These are phyloP conservation scores for Chionodraco myersi DNA, from an alignment of 2,113 vertebrate genomes.

Conservation along the genomic window DNA sequence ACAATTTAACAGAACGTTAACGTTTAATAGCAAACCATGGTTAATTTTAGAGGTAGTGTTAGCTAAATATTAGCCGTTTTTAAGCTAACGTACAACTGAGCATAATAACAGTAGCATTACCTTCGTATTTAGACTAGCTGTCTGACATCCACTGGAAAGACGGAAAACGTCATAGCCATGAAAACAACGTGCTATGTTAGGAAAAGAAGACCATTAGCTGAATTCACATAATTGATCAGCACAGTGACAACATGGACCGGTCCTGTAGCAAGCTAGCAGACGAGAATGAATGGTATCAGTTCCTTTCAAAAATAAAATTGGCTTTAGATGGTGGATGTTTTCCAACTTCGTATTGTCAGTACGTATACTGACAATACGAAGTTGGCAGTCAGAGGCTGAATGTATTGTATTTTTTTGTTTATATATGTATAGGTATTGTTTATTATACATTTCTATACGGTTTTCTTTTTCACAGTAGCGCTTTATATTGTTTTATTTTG, in stretches of 20 bases:
- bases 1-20: background rate
- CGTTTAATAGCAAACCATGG: background rate
- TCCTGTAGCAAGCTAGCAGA: background rate
- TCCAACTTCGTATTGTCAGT: too few relatives aligned
- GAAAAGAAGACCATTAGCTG: background rate
- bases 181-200: background rate
- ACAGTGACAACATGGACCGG: background rate
- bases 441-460: background rate
- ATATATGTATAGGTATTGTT: too few relatives aligned
- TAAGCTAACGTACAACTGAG: background rate
- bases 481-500: conserved; percentile 10
- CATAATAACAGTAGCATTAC: conserved; percentile 22
- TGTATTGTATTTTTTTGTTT: too few relatives aligned
- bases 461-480: background rate
- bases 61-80: conserved; percentile 40
- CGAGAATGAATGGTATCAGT: too few relatives aligned
- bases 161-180: background rate
- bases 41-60: background rate
- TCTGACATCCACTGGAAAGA: background rate
- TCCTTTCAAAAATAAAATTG: conserved; percentile 56
- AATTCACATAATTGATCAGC: background rate
- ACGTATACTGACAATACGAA: background rate
- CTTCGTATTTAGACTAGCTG: conserved; percentile 22
- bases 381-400: too few relatives aligned
- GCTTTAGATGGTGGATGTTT: background rate